Percentiles rank a stretch among this genome's conserved stretches.
These are phyloP conservation scores for Hyppa rectilinea DNA, from an alignment of 2,888 invertebrate genomes.

Conservation along the genomic window DNA sequence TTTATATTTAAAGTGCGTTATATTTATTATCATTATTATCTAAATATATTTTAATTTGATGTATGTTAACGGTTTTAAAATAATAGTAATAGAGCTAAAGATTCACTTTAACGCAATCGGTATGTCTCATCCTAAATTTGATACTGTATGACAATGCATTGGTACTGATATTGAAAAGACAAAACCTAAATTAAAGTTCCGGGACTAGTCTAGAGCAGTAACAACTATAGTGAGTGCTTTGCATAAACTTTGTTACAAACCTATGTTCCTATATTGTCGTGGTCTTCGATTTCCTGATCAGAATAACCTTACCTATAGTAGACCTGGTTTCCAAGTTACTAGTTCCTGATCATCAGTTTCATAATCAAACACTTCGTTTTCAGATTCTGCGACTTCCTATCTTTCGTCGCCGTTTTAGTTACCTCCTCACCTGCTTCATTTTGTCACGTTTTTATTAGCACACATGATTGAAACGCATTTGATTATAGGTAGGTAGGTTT, in stretches of 20 bases:
- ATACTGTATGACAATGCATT: background rate
- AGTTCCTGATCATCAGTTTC: background rate
- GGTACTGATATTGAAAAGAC: background rate
- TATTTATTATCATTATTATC: too few relatives aligned
- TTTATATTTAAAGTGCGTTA: background rate
- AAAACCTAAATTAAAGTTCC: background rate
- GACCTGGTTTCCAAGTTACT: background rate
- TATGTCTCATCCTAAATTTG: background rate
- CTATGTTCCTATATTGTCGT: background rate
- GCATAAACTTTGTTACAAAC: background rate
- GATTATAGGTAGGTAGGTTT: background rate
- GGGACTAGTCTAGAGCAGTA: background rate
- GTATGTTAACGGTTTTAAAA: background rate
- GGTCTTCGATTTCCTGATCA: background rate
- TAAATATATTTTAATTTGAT: background rate
- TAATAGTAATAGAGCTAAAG: background rate
- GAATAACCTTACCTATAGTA: background rate
- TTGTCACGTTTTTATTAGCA: slow-evolving; percentile 6
- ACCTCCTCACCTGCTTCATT: background rate
- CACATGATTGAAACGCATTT: background rate
- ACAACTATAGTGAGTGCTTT: background rate
- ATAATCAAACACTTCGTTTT: background rate
- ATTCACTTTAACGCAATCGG: background rate
- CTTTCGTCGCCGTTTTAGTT: background rate
- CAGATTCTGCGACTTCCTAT: background rate